Evolutionary conservation across 2,113 vertebrate species (phyloP), one percentile per base, ranked within the genome.

Genomic region (Seriola rivoliana): DNA sequence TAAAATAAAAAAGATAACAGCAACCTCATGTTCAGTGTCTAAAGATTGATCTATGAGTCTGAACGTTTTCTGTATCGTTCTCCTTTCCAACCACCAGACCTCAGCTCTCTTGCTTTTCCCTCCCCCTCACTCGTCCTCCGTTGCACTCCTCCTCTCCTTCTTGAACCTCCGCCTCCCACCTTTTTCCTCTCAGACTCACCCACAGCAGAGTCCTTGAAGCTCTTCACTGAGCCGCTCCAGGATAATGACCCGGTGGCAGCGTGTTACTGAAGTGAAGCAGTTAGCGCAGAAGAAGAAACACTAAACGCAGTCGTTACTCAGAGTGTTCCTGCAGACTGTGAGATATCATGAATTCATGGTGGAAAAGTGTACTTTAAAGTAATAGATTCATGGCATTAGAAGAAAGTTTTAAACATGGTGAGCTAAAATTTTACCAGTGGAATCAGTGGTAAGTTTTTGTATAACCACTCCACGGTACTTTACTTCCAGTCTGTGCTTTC

Each of bases 31-130:
- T 40, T 60, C 21, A 19, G 46, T 19, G 16, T 50, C 48, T 23
- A 13, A n/a, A 52, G 13, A 44, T 63, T n/a, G 38, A 25, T 23
- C 17, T 1, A 32, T 50, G 34, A 19, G 19, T 70, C 34, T 13
- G 10, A 70, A 67, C 48, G 36, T 65, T 63, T 71, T 69, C 58
- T 79, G 75, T 8, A 32, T 60, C 13, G 10, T 6, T 71, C 73
- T 87, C 36, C 78, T 81, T 89, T 85, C 75, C 78, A 87, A 82
- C 85, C 85, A 82, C 62, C 70, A 80, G 71, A 73, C 79, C 85
- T 87, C 67, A 2, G 7, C 50, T 73, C 46, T 3, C 55, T 46
- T 0, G 3, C 52, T 38, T n/a, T 29, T 62, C 23, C 84, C 87
- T 86, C 78, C 78, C 60, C 77, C 84, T 86, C 84, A 74, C 44